Evolutionary conservation across 1,140 invertebrate genomes (phyloP).

Genomic region (Aphidius gifuensis): DNA sequence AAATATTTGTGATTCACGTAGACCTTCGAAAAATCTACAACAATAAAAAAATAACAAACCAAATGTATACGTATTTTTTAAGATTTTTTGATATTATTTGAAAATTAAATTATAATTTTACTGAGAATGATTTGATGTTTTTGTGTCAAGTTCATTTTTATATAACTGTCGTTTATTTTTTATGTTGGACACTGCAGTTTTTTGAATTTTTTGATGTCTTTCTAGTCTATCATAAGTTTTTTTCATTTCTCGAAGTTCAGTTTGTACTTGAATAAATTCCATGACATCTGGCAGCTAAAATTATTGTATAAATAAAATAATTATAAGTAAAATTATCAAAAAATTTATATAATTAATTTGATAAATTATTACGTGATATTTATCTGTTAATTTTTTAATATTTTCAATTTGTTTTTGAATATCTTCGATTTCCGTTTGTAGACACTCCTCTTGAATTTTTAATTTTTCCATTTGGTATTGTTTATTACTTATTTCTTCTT

Average conservation of each 20-base stretch:
- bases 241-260: slow-evolving; percentile 52
- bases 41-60: neutral
- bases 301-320: neutral
- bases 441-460: slow-evolving; percentile 17
- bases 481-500: slow-evolving; percentile 34
- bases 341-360: neutral
- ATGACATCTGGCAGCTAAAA: slow-evolving; percentile 55
- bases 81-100: too few relatives aligned
- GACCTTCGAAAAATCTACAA: too few relatives aligned
- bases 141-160: neutral
- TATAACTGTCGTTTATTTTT: slow-evolving; percentile 16
- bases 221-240: slow-evolving; percentile 53
- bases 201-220: slow-evolving; percentile 53
- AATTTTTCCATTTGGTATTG: slow-evolving; percentile 31
- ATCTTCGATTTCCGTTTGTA: slow-evolving; percentile 41
- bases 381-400: slow-evolving; percentile 41
- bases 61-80: neutral
- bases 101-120: neutral
- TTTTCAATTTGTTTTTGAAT: slow-evolving; percentile 39
- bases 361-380: slow-evolving; percentile 37
- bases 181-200: slow-evolving; percentile 23
- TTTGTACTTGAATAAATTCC: slow-evolving; percentile 57
- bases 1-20: too few relatives aligned
- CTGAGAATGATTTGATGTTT: neutral
- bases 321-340: neutral